Percentiles rank a stretch among this genome's conserved stretches.
These are phyloP conservation scores for Triplophysa siluroides DNA, from an alignment of 2,113 vertebrate genomes.

Conservation along the genomic window DNA sequence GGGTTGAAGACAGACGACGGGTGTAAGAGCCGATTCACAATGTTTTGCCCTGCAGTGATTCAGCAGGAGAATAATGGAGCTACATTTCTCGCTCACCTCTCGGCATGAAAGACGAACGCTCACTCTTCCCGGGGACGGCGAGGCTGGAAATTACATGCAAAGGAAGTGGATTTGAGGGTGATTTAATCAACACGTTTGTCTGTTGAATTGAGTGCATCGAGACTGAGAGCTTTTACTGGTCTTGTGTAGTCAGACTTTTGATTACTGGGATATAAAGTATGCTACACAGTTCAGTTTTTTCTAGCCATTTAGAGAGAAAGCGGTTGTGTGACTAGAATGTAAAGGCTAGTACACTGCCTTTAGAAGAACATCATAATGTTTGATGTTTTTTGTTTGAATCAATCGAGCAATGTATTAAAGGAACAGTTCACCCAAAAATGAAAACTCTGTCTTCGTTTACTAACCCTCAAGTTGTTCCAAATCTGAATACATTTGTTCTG, in stretches of 20 bases:
- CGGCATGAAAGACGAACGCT: slow-evolving; percentile 19
- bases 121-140: slow-evolving; percentile 2
- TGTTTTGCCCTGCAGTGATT: slow-evolving; percentile 43
- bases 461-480: no score
- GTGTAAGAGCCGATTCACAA: slow-evolving; percentile 37
- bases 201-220: slow-evolving; percentile 17
- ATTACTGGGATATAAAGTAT: neutral
- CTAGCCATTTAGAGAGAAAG: neutral
- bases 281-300: neutral
- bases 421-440: no score
- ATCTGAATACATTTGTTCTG: no score
- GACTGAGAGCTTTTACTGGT: neutral
- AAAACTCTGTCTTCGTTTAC: no score
- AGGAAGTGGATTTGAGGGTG: slow-evolving; percentile 54
- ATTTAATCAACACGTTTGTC: slow-evolving; percentile 51
- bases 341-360: neutral
- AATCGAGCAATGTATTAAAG: no score
- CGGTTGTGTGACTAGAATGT: neutral
- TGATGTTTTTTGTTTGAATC: no score
- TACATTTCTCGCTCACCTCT: slow-evolving; percentile 15
- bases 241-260: neutral
- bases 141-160: slow-evolving; percentile 59
- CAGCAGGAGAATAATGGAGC: slow-evolving; percentile 42
- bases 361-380: no score
- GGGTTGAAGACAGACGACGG: slow-evolving; percentile 49